A percentile compares a stretch with the other conserved stretches of the same genome.
Evolutionary conservation across 2,888 invertebrate genomes (phyloP).

Genomic region (Spodoptera exigua): DNA sequence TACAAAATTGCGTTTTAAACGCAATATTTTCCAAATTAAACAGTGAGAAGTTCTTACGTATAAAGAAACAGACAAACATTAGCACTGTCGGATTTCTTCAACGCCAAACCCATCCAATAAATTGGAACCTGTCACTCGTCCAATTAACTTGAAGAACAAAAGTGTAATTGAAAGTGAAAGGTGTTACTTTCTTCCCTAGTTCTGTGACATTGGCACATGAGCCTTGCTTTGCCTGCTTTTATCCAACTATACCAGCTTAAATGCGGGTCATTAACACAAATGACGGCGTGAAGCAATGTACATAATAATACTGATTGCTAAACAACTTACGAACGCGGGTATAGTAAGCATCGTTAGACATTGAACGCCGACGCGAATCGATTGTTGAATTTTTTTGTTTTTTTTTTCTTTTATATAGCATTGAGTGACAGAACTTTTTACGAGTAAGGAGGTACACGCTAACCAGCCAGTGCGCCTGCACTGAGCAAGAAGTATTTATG

Average conservation of each 20-base stretch:
- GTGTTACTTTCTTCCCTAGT: slow-evolving; percentile 55
- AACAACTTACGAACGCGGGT: slow-evolving; percentile 34
- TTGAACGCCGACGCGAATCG: slow-evolving; percentile 51
- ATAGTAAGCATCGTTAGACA: slow-evolving; percentile 52
- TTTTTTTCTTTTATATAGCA: slow-evolving; percentile 39
- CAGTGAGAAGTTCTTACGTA: no score
- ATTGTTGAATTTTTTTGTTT: slow-evolving; percentile 45
- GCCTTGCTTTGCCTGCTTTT: slow-evolving; percentile 60
- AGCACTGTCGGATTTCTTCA: no score
- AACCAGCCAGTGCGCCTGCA: not conserved
- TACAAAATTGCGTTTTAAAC: no score
- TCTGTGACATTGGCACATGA: slow-evolving; percentile 62
- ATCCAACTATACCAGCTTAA: slow-evolving; percentile 59
- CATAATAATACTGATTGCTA: slow-evolving; percentile 49
- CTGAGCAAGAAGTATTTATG: not conserved
- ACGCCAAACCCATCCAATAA: no score
- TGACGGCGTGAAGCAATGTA: slow-evolving; percentile 60
- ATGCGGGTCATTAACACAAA: slow-evolving; percentile 74
- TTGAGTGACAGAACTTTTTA: slow-evolving; percentile 17
- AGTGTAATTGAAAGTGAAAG: slow-evolving; percentile 41
- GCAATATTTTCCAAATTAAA: no score
- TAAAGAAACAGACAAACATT: no score
- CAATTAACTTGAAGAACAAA: slow-evolving; percentile 1
- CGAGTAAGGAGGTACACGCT: slow-evolving; percentile 1
- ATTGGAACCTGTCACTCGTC: not conserved